Evolutionary conservation across 2,888 invertebrate species (phyloP).

Genomic region (Heteropelma amictum): DNA sequence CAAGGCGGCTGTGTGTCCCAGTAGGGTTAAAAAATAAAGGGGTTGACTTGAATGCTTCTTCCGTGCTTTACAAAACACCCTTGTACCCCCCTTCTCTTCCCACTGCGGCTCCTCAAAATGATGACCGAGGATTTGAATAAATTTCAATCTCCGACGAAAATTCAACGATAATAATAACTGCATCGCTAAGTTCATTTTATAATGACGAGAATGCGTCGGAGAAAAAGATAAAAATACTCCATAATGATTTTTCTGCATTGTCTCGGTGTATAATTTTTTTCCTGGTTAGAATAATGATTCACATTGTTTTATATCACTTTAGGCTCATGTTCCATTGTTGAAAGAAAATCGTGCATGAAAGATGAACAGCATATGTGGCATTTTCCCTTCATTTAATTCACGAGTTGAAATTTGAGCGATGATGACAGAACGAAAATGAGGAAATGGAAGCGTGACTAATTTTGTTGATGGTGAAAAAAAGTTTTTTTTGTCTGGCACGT

Average conservation of each 20-base stretch:
- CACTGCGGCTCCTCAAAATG: slow-evolving; percentile 2
- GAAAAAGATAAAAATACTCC: neutral
- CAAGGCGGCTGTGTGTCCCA: slow-evolving; percentile 2
- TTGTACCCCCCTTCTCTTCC: neutral
- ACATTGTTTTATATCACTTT: neutral
- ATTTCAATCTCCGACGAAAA: slow-evolving; percentile 37
- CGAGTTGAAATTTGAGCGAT: neutral
- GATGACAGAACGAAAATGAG: no score
- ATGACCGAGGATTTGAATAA: slow-evolving; percentile 42
- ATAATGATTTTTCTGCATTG: neutral
- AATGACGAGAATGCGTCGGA: neutral
- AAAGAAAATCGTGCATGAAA: neutral
- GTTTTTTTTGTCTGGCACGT: no score
- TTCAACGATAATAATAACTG: slow-evolving; percentile 23
- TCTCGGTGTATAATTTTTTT: neutral
- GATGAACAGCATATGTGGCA: neutral
- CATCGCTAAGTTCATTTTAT: neutral
- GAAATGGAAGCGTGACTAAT: no score
- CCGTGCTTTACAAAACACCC: neutral
- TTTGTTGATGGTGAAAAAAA: no score
- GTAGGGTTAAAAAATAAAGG: slow-evolving; percentile 51
- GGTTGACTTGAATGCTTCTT: slow-evolving; percentile 37
- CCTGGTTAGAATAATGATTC: neutral
- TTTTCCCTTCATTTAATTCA: neutral
- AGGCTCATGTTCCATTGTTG: neutral